Base-by-base conservation (phyloP, 2,113 vertebrate species). In the Syrrhaptes paradoxus region DNA sequence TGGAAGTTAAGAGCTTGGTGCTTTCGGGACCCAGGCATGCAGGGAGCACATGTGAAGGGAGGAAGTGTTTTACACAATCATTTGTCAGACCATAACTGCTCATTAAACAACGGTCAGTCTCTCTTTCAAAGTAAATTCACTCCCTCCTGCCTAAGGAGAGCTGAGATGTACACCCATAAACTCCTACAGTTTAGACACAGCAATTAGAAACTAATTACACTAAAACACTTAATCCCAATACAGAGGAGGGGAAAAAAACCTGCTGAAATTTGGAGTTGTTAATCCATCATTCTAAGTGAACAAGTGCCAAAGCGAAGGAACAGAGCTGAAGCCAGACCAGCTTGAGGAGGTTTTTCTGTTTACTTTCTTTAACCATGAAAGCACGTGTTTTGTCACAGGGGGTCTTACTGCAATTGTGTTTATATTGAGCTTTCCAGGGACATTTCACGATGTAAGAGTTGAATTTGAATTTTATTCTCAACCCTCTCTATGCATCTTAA, bases 121-220 rank as follows among this genome's bases (percentile, higher is more conserved):
- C 90, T 54, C 58, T 83, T 67, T 77, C 85, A 32, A 28, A n/a
- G 94, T 20, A 74, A 90, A 91, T 67, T 81, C n/a, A 0, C 89
- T 68, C 70, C 87, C 76, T 84, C 72, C 94, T 75, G 83, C 74
- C 75, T 12, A 28, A 78, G 75, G 36, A 85, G 90, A 80, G 61
- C 73, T 77, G 92, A 68, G 95, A 57, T 95, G 65, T 80, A 19
- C 78, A 63, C 22, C 63, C 79, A 63, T 67, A 48, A 43, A 34
- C 71, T 66, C 89, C 91, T 85, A 32, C 10, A 38, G 83, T 62
- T 38, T 59, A 87, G 74, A 65, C 87, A 74, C 76, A 93, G 87
- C 96, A 93, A 97, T 97, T 97, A 94, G 93, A 92, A 98, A 97
- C 96, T 92, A 96, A 97, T 97, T 96, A 92, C 62, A 67, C 54